A percentile compares a stretch with the other conserved stretches of the same genome.
Conservation (phyloP, 2,797 vertebrate species). For the Semotilus atromaculatus region DNA sequence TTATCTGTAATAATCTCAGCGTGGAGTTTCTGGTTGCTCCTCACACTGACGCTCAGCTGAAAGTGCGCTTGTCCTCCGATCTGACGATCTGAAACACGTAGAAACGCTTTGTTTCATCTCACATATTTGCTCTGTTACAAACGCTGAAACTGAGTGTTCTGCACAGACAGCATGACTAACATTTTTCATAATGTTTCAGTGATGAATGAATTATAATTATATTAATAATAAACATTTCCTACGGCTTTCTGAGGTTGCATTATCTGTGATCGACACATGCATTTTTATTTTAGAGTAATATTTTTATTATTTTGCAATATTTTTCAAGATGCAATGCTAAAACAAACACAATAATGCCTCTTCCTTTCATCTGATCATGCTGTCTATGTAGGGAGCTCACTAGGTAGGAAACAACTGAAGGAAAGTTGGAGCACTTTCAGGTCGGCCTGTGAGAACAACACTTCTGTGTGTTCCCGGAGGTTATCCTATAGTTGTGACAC, state of each 20-base stretch:
- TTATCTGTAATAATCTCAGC: constrained; percentile 13
- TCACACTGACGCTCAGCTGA: constrained; percentile 67
- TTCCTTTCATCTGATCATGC: background rate
- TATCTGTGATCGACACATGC: background rate
- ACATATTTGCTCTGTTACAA: background rate
- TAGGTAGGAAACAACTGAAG: background rate
- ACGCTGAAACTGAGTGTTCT: background rate
- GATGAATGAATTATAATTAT: background rate
- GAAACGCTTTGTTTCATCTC: background rate
- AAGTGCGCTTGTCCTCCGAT: constrained; percentile 58
- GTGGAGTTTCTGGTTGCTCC: constrained; percentile 64
- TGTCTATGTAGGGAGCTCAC: constrained; percentile 3
- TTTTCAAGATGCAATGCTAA: background rate
- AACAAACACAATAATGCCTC: background rate
- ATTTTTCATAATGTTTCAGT: background rate
- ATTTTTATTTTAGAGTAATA: background rate
- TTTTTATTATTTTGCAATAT: background rate
- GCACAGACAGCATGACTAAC: background rate
- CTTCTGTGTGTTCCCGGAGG: constrained; percentile 4
- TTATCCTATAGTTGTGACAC: background rate
- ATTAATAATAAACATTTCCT: background rate
- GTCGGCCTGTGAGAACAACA: constrained; percentile 22
- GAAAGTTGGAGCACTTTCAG: constrained; percentile 23
- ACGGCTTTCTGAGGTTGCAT: background rate
- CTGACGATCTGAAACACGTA: background rate